phyloP scores from a whole-genome alignment of 2,888 invertebrate genomes.

The Tachina grossa region DNA sequence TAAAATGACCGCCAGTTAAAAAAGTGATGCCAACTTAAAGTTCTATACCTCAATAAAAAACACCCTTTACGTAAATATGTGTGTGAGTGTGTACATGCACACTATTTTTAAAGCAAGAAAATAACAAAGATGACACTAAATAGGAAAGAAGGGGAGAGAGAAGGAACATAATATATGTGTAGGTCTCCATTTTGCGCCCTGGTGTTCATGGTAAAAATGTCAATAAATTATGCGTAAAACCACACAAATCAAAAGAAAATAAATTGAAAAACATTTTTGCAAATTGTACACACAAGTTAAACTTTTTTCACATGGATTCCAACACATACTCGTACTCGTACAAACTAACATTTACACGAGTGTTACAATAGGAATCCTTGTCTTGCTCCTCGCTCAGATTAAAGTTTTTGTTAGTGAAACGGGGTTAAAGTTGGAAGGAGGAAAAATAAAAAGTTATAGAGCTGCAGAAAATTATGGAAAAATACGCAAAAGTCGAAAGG shows the following conservation, averaged over 20 bases:
- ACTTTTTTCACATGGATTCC: conserved; percentile 47
- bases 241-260: conserved; percentile 74
- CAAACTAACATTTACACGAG: conserved; percentile 7
- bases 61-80: neutral
- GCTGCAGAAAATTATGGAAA: conserved; percentile 70
- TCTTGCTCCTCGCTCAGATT: conserved; percentile 40
- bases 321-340: conserved; percentile 25
- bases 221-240: conserved; percentile 75
- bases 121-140: conserved; percentile 29
- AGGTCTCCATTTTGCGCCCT: conserved; percentile 51
- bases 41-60: too few species aligned
- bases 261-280: conserved; percentile 73
- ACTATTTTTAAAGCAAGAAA: conserved; percentile 31
- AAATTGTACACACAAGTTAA: conserved; percentile 58
- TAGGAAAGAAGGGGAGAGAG: neutral
- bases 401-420: conserved; percentile 8
- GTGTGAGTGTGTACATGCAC: neutral
- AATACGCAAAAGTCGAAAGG: conserved; percentile 72
- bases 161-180: conserved; percentile 1
- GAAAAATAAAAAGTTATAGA: conserved; percentile 47
- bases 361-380: conserved; percentile 38
- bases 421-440: conserved; percentile 13
- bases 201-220: conserved; percentile 70
- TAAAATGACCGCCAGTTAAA: too few species aligned
- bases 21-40: too few species aligned